Base-by-base conservation (phyloP, 2,113 vertebrate genomes). In the Stigmatopora nigra region DNA sequence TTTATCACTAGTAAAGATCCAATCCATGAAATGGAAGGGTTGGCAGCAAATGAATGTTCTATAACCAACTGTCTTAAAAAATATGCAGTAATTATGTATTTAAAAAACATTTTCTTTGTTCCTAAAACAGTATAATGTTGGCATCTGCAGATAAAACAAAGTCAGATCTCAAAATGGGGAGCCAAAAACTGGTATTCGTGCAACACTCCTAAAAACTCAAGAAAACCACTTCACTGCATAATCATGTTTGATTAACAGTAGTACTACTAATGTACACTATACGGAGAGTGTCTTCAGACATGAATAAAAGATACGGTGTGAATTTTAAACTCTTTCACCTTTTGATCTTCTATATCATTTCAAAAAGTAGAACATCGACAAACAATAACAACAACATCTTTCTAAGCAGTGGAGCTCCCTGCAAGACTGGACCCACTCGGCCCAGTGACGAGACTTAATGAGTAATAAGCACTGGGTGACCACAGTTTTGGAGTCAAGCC, bases 381-480 rank as follows among this genome's bases (percentile, higher is more conserved):
- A 78, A 81, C 71, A 73, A 70, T 66, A 75, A 68, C 73, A 83
- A 53, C 71, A 75, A 49, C 67, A 4, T 53, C 65, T 64, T 70
- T 75, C 63, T 56, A 25, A 80, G 76, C 78, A 68, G 52, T 41
- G 61, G 69, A 65, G 57, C 72, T 66, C 73, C 73, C 73, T 75
- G 49, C 75, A 72, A 75, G 73, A 77, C 76, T 65, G 81, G 68
- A 70, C 77, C 80, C 83, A 71, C 78, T 73, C 64, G 56, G 71
- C 82, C 77, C 77, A 70, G 65, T 72, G 25, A 78, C 49, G 56
- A 82, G 70, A 63, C 78, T 78, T 83, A 86, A 87, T 79, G 81
- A 83, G 84, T 86, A 84, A 85, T 84, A 85, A 86, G 78, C 84
- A 76, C 78, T 68, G 73, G 77, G 76, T 84, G 86, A 84, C 84